Percentiles rank a stretch among this genome's conserved stretches.
These are phyloP conservation scores for Ginglymostoma cirratum DNA, from an alignment of 2,113 vertebrate species.

Conservation along the genomic window DNA sequence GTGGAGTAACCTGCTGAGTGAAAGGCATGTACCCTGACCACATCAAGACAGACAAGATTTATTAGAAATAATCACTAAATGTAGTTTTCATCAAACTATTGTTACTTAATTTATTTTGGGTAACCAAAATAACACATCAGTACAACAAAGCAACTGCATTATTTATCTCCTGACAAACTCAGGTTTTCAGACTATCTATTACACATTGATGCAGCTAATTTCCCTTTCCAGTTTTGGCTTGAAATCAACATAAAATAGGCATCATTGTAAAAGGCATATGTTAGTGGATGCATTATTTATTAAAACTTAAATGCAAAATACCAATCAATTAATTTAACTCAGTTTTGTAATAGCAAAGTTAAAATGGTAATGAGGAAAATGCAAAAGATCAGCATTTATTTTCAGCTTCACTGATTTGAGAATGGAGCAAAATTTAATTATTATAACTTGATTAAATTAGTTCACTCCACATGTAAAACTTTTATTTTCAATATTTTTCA, in stretches of 20 bases:
- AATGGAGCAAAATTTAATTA: conserved; percentile 13
- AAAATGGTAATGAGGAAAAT: conserved; percentile 3
- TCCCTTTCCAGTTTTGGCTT: background rate
- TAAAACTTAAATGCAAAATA: conserved; percentile 15
- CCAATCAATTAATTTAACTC: background rate
- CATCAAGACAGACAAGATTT: background rate
- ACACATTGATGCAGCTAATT: background rate
- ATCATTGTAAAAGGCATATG: conserved; percentile 1
- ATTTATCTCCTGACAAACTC: conserved; percentile 9
- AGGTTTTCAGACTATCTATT: conserved; percentile 24
- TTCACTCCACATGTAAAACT: background rate
- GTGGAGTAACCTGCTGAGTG: background rate
- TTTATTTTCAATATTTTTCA: background rate
- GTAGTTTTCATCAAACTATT: conserved; percentile 5
- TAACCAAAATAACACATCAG: background rate
- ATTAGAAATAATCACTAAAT: background rate
- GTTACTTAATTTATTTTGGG: background rate
- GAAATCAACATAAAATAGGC: background rate
- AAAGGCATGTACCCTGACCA: background rate
- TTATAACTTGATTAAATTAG: background rate
- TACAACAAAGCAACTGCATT: background rate
- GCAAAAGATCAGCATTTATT: background rate
- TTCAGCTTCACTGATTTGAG: background rate
- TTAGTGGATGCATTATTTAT: background rate
- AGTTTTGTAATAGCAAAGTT: background rate